Evolutionary conservation across 2,113 vertebrate genomes (phyloP).

Genomic region (Grammomys surdaster): DNA sequence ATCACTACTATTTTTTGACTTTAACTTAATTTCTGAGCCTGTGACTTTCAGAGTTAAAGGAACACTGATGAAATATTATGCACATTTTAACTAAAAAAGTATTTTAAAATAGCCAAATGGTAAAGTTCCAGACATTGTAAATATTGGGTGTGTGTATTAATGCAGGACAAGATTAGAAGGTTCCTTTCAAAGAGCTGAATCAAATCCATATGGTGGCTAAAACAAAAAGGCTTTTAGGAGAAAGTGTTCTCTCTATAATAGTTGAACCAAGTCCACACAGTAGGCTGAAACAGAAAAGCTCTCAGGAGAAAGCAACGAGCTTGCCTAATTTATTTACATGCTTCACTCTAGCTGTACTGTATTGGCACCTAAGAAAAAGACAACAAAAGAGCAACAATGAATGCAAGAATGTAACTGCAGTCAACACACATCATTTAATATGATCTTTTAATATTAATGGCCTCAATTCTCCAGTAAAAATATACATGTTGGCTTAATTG

Average conservation of each 20-base stretch:
- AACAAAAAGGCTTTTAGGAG: background rate
- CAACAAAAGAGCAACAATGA: background rate
- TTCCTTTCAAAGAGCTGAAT: background rate
- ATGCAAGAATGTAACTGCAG: background rate
- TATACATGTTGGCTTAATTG: background rate
- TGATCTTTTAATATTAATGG: background rate
- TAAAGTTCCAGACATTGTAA: background rate
- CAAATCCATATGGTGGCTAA: background rate
- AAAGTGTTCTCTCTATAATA: background rate
- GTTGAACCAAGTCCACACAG: background rate
- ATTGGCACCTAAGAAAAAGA: background rate
- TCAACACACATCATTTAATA: background rate
- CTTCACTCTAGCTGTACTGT: background rate
- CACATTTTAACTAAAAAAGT: background rate
- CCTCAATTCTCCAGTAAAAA: background rate
- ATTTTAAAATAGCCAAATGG: background rate
- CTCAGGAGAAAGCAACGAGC: background rate
- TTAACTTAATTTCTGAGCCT: background rate
- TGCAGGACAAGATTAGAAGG: slow-evolving; percentile 24
- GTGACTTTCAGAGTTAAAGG: background rate
- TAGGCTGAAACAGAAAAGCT: background rate
- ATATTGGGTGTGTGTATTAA: background rate
- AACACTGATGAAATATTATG: slow-evolving; percentile 12
- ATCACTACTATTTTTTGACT: background rate
- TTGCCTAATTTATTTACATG: background rate